phyloP scores from a whole-genome alignment of 2,113 vertebrate genomes.

The Catharus minimus region DNA sequence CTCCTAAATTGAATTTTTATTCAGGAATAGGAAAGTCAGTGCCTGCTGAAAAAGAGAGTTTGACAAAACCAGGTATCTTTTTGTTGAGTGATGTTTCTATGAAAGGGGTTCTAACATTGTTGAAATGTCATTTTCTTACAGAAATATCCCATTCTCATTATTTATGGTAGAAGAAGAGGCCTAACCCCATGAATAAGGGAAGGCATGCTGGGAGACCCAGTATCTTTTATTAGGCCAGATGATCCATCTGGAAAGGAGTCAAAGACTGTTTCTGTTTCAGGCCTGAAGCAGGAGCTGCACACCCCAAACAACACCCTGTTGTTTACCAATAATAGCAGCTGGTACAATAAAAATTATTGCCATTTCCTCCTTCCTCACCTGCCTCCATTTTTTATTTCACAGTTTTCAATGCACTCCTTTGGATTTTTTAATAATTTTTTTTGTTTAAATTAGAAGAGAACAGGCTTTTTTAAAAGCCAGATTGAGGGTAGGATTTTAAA shows the following conservation, averaged over 20 bases:
- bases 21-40: background rate
- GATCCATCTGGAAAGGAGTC: conserved; percentile 21
- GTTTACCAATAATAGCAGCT: background rate
- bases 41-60: background rate
- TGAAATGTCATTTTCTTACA: background rate
- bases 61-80: background rate
- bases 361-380: background rate
- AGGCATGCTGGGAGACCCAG: background rate
- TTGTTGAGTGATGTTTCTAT: background rate
- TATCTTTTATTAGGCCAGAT: conserved; percentile 6
- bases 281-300: background rate
- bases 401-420: background rate
- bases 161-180: conserved; percentile 7
- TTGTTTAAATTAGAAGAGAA: background rate
- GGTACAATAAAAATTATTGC: background rate
- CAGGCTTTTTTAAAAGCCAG: background rate
- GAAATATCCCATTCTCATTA: background rate
- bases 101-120: background rate
- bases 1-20: background rate
- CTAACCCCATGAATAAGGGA: background rate
- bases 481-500: background rate
- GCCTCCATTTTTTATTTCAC: background rate
- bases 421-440: background rate
- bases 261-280: background rate
- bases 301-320: background rate